Conservation (phyloP, 2,797 vertebrate species). For the Phataginus tetradactyla region DNA sequence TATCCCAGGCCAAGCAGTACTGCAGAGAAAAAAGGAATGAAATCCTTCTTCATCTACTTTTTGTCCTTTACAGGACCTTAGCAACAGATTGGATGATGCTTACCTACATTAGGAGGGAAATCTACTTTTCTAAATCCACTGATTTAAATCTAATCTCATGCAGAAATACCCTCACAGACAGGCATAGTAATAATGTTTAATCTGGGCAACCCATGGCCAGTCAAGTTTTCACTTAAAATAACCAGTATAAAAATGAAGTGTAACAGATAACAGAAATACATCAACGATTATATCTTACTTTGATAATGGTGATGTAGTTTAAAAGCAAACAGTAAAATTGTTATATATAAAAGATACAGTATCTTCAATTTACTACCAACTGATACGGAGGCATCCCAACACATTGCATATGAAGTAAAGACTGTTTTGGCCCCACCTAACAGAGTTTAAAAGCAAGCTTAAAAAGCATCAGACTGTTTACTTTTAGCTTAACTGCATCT, state of each 20-base stretch:
- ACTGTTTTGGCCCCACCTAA: background rate
- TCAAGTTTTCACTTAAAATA: background rate
- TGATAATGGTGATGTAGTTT: background rate
- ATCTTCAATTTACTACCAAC: background rate
- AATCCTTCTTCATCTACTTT: background rate
- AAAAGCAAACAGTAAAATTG: background rate
- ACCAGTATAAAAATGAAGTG: background rate
- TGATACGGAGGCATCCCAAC: background rate
- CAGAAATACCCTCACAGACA: background rate
- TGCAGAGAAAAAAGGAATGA: background rate
- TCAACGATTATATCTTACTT: background rate
- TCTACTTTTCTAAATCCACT: background rate
- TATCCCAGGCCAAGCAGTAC: background rate
- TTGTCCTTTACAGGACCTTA: background rate
- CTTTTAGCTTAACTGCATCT: background rate
- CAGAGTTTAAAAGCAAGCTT: background rate
- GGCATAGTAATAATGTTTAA: background rate
- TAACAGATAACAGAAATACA: background rate
- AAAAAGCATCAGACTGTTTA: background rate
- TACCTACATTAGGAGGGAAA: background rate
- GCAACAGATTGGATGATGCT: background rate
- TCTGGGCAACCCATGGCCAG: background rate
- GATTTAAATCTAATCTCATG: background rate
- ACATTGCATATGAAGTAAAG: background rate
- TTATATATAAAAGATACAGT: background rate